These are phyloP conservation scores for Parnassius glacialis DNA, from an alignment of 2,888 invertebrate genomes.

Conservation along the genomic window DNA sequence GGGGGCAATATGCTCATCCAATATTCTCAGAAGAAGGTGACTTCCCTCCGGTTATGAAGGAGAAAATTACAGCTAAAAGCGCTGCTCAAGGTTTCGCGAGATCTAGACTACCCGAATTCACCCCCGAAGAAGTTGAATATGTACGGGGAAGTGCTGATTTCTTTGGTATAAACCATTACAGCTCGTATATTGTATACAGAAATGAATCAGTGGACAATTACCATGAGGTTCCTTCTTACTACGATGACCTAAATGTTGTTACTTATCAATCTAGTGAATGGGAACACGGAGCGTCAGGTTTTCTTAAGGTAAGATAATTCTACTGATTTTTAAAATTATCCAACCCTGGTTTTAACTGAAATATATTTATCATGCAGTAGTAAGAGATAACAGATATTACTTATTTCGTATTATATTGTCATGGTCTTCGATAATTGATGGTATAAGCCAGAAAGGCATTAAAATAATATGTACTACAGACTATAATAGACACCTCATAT, in stretches of 20 bases:
- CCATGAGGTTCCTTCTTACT: conserved; percentile 36
- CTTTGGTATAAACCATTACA: conserved; percentile 83
- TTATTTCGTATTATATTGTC: too few species aligned
- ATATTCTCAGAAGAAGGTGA: conserved; percentile 80
- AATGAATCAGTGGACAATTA: conserved; percentile 37
- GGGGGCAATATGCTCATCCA: conserved; percentile 81
- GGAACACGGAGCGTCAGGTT: conserved; percentile 32
- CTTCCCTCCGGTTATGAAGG: conserved; percentile 82
- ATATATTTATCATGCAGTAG: too few species aligned
- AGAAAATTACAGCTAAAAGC: conserved; percentile 77
- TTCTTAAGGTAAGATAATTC: conserved; percentile 32
- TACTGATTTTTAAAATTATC: too few species aligned
- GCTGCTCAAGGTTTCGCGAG: conserved; percentile 57
- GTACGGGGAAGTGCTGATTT: conserved; percentile 51
- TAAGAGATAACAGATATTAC: too few species aligned
- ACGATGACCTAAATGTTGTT: conserved; percentile 37
- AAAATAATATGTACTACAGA: too few species aligned
- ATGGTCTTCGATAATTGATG: too few species aligned
- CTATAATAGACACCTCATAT: too few species aligned
- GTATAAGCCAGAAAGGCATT: too few species aligned
- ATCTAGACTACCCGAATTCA: conserved; percentile 68
- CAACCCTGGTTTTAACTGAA: too few species aligned
- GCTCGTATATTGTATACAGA: conserved; percentile 49
- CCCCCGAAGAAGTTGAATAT: conserved; percentile 54
- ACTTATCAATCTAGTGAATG: conserved; percentile 36